Conservation (phyloP, 2,797 vertebrate genomes). For the Crenuchus spilurus region DNA sequence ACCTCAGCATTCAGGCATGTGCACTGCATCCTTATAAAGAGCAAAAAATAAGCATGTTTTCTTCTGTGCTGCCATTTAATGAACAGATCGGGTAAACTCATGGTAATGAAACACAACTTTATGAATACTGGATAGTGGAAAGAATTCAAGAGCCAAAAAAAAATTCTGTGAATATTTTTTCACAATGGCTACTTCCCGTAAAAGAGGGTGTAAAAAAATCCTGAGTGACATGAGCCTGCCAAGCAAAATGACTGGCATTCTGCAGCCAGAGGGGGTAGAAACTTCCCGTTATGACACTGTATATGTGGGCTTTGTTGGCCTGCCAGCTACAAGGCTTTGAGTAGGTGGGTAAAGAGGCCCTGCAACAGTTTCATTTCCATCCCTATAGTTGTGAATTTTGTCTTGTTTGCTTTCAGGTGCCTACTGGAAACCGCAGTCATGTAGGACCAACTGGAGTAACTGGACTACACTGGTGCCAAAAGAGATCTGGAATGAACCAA, state of each 20-base stretch:
- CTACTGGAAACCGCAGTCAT: conserved; percentile 54
- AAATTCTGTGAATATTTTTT: conserved; percentile 54
- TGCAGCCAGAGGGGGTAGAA: conserved; percentile 46
- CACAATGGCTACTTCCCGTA: conserved; percentile 39
- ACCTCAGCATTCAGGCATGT: conserved; percentile 24
- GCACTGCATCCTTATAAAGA: conserved; percentile 17
- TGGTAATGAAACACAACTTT: conserved; percentile 37
- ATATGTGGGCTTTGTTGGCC: conserved; percentile 57
- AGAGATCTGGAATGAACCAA: neutral
- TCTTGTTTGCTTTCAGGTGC: conserved; percentile 56
- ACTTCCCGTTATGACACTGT: conserved; percentile 42
- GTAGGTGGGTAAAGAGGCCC: conserved; percentile 17
- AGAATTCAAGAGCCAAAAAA: conserved; percentile 51
- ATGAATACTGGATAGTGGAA: conserved; percentile 58
- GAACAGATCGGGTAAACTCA: conserved; percentile 51
- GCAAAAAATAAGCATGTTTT: conserved; percentile 44
- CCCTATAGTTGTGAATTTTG: conserved; percentile 51
- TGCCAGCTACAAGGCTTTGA: conserved; percentile 48
- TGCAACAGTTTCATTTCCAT: conserved; percentile 61
- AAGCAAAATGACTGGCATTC: conserved; percentile 59
- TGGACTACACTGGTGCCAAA: conserved; percentile 11
- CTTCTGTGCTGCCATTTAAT: conserved; percentile 57
- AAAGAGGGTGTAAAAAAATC: conserved; percentile 4
- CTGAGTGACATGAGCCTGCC: conserved; percentile 44
- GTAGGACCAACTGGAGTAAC: conserved; percentile 22